Evolutionary conservation across 2,888 invertebrate species (phyloP).

Genomic region (Gandaritis pyraliata): DNA sequence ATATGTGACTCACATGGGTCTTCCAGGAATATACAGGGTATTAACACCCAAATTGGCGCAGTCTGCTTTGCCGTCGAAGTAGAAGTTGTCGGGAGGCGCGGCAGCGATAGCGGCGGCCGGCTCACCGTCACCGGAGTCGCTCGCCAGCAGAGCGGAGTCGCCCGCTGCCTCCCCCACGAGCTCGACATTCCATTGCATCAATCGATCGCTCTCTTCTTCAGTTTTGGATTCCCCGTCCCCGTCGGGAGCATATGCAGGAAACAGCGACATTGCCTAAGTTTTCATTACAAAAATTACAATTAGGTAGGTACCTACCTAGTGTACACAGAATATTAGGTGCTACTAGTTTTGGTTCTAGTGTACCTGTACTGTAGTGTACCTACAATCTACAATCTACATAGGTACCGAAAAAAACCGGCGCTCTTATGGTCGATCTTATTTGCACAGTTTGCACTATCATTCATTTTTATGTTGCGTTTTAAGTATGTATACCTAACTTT

Average conservation of each 20-base stretch:
- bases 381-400: no score
- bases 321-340: no score
- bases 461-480: no score
- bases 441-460: no score
- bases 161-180: conserved; percentile 25
- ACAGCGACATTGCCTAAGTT: conserved; percentile 49
- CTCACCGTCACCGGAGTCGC: conserved; percentile 54
- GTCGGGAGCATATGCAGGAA: conserved; percentile 57
- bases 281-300: no score
- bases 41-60: conserved; percentile 83
- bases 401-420: no score
- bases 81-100: conserved; percentile 64
- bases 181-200: conserved; percentile 26
- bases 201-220: conserved; percentile 38
- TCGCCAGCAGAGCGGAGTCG: conserved; percentile 61
- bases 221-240: conserved; percentile 20
- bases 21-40: conserved; percentile 86
- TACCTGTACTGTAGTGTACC: no score
- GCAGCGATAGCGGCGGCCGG: conserved; percentile 15
- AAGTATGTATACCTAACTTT: no score
- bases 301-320: no score
- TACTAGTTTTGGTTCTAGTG: no score
- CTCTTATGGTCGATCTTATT: no score
- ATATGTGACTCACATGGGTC: conserved; percentile 80
- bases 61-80: conserved; percentile 84